Evolutionary conservation across 2,113 vertebrate species (phyloP).

Genomic region (Hucho hucho): DNA sequence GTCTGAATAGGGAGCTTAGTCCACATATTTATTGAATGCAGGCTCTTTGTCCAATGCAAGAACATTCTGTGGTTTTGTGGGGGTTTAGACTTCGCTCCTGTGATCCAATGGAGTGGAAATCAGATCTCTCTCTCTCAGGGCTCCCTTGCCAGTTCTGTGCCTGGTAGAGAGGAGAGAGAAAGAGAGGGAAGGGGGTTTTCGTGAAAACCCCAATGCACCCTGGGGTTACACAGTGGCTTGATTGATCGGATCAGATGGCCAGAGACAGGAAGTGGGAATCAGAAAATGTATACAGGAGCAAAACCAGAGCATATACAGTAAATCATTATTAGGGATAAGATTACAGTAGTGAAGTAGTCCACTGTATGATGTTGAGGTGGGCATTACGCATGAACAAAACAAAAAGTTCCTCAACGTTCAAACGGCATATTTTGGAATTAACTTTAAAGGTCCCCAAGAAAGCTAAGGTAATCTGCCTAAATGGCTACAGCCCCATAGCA

Average conservation of each 20-base stretch:
- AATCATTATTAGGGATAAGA: neutral
- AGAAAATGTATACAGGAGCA: neutral
- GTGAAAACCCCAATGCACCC: slow-evolving; percentile 21
- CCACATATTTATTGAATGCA: slow-evolving; percentile 79
- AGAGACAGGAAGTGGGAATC: neutral
- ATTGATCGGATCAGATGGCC: slow-evolving; percentile 54
- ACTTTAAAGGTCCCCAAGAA: too few species aligned
- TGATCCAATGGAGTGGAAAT: slow-evolving; percentile 76
- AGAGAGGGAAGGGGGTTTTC: neutral
- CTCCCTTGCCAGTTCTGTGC: slow-evolving; percentile 36
- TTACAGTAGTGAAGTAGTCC: too few species aligned
- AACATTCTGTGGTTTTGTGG: slow-evolving; percentile 69
- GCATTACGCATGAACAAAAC: too few species aligned
- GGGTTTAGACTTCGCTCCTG: slow-evolving; percentile 66
- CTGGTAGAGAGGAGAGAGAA: slow-evolving; percentile 29
- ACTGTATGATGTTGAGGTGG: too few species aligned
- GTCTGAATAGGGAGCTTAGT: slow-evolving; percentile 72
- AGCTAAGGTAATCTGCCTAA: too few species aligned
- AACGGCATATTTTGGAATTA: too few species aligned
- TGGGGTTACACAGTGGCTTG: slow-evolving; percentile 40
- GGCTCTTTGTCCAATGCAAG: slow-evolving; percentile 74
- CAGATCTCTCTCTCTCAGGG: slow-evolving; percentile 25
- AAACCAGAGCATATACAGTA: neutral
- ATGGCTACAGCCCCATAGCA: too few species aligned
- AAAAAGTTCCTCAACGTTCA: too few species aligned